These are phyloP conservation scores for Acheta domesticus DNA, from an alignment of 2,888 invertebrate species.

Conservation along the genomic window DNA sequence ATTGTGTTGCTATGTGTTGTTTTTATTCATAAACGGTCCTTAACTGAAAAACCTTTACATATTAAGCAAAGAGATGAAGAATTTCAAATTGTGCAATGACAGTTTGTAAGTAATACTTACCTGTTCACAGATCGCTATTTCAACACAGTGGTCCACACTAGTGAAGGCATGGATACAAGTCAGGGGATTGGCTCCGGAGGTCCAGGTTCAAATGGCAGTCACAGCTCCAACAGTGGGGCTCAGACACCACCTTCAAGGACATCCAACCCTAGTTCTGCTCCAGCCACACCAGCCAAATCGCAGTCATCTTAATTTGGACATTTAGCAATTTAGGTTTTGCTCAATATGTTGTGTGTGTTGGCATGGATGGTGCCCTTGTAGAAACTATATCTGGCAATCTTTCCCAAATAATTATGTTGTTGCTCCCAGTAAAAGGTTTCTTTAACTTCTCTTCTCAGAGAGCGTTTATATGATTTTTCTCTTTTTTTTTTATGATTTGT, in stretches of 20 bases:
- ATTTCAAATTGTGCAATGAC: no score
- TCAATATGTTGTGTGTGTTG: slow-evolving; percentile 36
- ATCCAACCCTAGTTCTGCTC: slow-evolving; percentile 34
- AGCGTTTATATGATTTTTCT: not conserved
- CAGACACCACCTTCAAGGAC: slow-evolving; percentile 36
- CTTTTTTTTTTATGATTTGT: not conserved
- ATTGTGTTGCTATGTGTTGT: no score
- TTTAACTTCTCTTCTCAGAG: not conserved
- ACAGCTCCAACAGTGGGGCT: slow-evolving; percentile 35
- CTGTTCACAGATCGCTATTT: slow-evolving; percentile 54
- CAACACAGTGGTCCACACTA: slow-evolving; percentile 55
- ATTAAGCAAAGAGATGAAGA: no score
- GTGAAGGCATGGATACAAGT: slow-evolving; percentile 52
- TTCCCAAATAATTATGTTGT: not conserved
- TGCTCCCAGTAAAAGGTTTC: not conserved
- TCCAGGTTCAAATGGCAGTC: slow-evolving; percentile 37
- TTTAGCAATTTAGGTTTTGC: slow-evolving; percentile 38
- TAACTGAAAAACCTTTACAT: no score
- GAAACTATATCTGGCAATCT: slow-evolving; percentile 22
- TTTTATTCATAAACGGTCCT: no score
- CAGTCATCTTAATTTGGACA: slow-evolving; percentile 37
- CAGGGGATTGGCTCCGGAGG: slow-evolving; percentile 38
- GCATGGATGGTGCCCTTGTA: slow-evolving; percentile 21
- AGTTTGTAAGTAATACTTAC: no score
- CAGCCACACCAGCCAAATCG: slow-evolving; percentile 37